Base-by-base conservation (phyloP, 2,797 vertebrate genomes). In the Channa striata region DNA sequence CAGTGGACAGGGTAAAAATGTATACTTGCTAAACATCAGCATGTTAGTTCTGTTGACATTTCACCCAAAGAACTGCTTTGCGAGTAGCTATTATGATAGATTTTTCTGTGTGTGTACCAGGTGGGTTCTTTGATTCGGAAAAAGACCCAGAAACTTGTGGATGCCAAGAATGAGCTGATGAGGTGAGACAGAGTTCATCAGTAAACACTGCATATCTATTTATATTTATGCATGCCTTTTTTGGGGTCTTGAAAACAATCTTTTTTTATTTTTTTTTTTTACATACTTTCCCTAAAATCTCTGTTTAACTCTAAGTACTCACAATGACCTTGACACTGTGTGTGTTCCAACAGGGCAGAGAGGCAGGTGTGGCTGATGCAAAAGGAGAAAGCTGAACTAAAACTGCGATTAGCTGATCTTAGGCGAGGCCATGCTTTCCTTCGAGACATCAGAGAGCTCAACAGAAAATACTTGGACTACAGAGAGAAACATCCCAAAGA, bases 121-220 rank as follows among this genome's bases (percentile, higher is more conserved):
- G 67, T 78, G 37, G 69, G 7, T 30, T 74, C 82, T 12, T 52
- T 51, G 30, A 87, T 87, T 23, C 64, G 12, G 16, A 63, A 10
- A 30, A 91, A 88, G 59, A 87, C 14, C 1, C 74, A 72, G 78
- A 79, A 44, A 56, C 77, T 92, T 34, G 44, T 88, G 37, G 72
- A 86, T 11, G 84, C 78, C 72, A 93, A 91, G 47, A 17, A 81
- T 8, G 85, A 91, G 72, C 72, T 89, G 36, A 89, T 89, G 65
- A 87, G 80, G 92, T 93, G 54, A 87, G 81, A 62, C 14, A 14
- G 17, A n/a, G 2, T 8, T 53, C 23, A 25, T 6, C 39, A 14
- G 1, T 8, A 46, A 13, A n/a, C 5, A 39, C 59, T n/a, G 1
- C 36, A 12, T 3, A n/a, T n/a, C n/a, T n/a, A n/a, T n/a, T n/a